These are phyloP conservation scores for Thera obeliscata DNA, from an alignment of 2,888 invertebrate species.

Conservation along the genomic window DNA sequence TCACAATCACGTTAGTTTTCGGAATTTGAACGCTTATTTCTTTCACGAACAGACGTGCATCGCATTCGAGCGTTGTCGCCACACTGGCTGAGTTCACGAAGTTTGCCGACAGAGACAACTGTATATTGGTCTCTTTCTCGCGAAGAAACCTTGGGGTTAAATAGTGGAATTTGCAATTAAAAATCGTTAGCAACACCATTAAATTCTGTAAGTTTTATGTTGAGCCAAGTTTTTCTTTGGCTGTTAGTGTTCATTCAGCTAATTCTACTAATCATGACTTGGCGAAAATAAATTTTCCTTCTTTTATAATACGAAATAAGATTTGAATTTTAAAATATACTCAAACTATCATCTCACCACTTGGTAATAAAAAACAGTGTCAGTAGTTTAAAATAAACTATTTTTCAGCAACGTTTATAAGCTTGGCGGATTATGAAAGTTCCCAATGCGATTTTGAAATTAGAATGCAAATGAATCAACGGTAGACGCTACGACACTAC, in stretches of 20 bases:
- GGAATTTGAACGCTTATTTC: slow-evolving; percentile 40
- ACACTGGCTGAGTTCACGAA: slow-evolving; percentile 53
- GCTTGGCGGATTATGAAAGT: too few relatives aligned
- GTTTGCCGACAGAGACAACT: slow-evolving; percentile 44
- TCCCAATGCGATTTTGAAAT: background rate
- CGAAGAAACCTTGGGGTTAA: slow-evolving; percentile 46
- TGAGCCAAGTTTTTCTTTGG: slow-evolving; percentile 23
- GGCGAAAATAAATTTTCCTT: background rate
- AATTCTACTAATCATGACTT: background rate
- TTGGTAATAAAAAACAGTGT: too few relatives aligned
- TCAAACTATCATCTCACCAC: too few relatives aligned
- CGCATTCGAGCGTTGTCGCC: slow-evolving; percentile 43
- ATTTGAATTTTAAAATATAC: too few relatives aligned
- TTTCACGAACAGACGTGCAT: slow-evolving; percentile 40
- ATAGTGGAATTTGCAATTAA: slow-evolving; percentile 58
- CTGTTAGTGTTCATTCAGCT: slow-evolving; percentile 4
- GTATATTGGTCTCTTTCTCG: slow-evolving; percentile 43
- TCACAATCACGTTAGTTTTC: slow-evolving; percentile 48
- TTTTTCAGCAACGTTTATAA: too few relatives aligned
- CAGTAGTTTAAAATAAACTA: too few relatives aligned
- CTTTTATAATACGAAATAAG: background rate
- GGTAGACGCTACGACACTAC: slow-evolving; percentile 16
- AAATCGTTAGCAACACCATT: slow-evolving; percentile 60
- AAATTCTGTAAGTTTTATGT: slow-evolving; percentile 24
- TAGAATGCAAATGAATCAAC: background rate